Base-by-base conservation (phyloP, 2,888 invertebrate species). In the Epistrophella euchroma region DNA sequence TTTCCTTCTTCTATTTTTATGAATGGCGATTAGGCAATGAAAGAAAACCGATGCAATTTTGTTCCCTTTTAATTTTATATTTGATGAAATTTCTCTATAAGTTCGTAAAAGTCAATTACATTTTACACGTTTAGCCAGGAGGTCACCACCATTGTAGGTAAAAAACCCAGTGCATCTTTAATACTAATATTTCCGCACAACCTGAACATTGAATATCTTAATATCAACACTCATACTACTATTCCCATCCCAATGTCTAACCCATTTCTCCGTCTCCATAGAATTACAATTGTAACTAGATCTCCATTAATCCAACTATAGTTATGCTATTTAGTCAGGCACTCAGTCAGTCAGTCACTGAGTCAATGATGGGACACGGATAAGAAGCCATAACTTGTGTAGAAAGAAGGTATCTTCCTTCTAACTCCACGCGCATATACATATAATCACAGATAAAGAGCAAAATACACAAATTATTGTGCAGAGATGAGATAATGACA, bases 401-500 rank as follows among this genome's bases (percentile, higher is more conserved):
- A 60, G 76, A 68, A 75, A 13, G 56, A 11, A 60, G 37, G 25
- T 52, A 28, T 73, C 83, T 45, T 85, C 80, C 1, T 7, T 32
- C 6, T 73, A 40, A 66, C 75, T 80, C 62, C 75, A 80, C 66
- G 72, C 80, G 73, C 81, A 88, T 81, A 88, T 77, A 87, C 81
- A 88, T 81, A 88, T 77, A 87, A 83, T 77, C 80, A 64, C 73
- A 88, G 79, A 76, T 81, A 83, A 77, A 85, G 87, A 81, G 82
- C 88, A 84, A 86, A 90, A 90, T 66, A 66, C 89, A 90, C 89
- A 91, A 91, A 91, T 91, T 91, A 91, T 91, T 92, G 91, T 91
- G 90, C 91, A 91, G n/a, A n/a, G n/a, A 3, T 5, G 91, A 91
- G 91, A 89, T 92, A 92, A 92, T 91, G 92, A 92, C 91, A 91